These are phyloP conservation scores for Bovichtus diacanthus DNA, from an alignment of 2,797 vertebrate genomes.

Conservation along the genomic window DNA sequence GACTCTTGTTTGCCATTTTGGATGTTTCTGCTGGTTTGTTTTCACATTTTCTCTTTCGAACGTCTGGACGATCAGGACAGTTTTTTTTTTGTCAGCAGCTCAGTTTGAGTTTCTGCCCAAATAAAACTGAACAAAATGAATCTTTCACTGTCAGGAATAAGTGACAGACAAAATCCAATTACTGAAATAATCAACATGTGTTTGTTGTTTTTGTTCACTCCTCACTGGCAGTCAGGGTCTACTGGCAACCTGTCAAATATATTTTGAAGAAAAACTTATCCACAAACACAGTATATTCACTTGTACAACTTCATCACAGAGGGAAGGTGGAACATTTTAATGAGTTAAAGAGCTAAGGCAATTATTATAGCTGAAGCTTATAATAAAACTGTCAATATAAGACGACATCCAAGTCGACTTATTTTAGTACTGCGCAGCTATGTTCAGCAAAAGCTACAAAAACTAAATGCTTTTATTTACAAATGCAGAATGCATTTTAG, in stretches of 20 bases:
- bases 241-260: background rate
- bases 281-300: background rate
- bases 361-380: background rate
- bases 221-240: background rate
- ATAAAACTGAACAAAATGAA: background rate
- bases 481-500: too few species aligned
- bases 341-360: conserved; percentile 3
- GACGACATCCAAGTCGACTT: background rate
- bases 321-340: conserved; percentile 36
- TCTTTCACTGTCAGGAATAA: background rate
- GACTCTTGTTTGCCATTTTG: too few species aligned
- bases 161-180: conserved; percentile 30
- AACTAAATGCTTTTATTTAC: too few species aligned
- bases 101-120: background rate
- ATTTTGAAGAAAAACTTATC: background rate
- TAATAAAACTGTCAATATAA: background rate
- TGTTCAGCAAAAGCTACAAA: background rate
- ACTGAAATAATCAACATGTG: background rate
- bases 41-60: background rate
- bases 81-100: background rate
- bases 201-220: conserved; percentile 3
- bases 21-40: background rate
- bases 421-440: background rate
- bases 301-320: background rate
- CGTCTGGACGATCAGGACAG: background rate